Conservation (phyloP, 2,797 vertebrate genomes). For the Lagocephalus sceleratus region DNA sequence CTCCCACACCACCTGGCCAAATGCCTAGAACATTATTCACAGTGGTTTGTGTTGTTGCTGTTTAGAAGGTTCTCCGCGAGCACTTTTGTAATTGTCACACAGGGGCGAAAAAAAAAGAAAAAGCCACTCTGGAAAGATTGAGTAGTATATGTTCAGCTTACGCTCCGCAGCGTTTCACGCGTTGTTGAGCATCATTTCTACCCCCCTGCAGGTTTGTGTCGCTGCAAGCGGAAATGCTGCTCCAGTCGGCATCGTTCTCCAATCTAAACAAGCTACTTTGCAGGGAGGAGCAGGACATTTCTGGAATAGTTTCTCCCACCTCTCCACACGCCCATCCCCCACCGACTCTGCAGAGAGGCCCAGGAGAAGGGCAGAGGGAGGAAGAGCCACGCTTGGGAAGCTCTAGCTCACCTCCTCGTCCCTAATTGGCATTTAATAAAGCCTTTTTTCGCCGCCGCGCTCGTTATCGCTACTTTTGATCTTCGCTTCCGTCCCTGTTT, state of each 20-base stretch:
- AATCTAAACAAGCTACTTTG: constrained; percentile 64
- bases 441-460: constrained; percentile 4
- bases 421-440: constrained; percentile 16
- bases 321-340: constrained; percentile 37
- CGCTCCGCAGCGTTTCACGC: not conserved
- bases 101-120: not conserved
- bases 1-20: constrained; percentile 18
- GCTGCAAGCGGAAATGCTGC: constrained; percentile 43
- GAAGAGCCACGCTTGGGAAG: constrained; percentile 21
- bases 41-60: constrained; percentile 48
- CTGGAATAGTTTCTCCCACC: constrained; percentile 74
- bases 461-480: not conserved
- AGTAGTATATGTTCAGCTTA: not conserved
- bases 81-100: constrained; percentile 39
- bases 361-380: constrained; percentile 47
- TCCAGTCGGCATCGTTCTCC: constrained; percentile 30
- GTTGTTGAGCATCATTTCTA: not conserved
- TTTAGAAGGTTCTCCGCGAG: constrained; percentile 30
- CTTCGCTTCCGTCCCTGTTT: not conserved
- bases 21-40: constrained; percentile 37
- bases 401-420: constrained; percentile 15
- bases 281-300: constrained; percentile 66
- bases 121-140: constrained; percentile 10
- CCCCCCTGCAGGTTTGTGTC: not conserved
- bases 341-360: constrained; percentile 57